Percentiles rank a stretch among this genome's conserved stretches.
Conservation (phyloP, 2,888 invertebrate genomes). For the Drosophila rellima region DNA sequence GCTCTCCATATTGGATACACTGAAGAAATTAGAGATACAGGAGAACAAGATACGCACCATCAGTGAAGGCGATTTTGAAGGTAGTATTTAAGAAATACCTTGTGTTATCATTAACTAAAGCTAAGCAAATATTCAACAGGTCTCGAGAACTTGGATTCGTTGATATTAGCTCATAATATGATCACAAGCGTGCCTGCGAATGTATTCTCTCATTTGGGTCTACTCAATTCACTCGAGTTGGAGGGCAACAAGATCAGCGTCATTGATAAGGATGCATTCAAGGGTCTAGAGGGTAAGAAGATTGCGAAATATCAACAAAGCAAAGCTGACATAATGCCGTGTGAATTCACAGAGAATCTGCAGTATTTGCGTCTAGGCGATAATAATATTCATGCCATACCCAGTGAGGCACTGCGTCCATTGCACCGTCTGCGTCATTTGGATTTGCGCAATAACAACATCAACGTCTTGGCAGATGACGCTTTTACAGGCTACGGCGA, state of each 20-base stretch:
- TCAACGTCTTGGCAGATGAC: conserved; percentile 92
- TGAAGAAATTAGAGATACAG: conserved; percentile 95
- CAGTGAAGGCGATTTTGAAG: conserved; percentile 94
- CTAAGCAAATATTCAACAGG: conserved; percentile 87
- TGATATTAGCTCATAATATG: conserved; percentile 94
- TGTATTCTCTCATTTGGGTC: conserved; percentile 92
- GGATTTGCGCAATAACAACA: conserved; percentile 95
- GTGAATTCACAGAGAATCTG: conserved; percentile 90
- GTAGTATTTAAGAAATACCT: conserved; percentile 85
- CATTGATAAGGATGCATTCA: conserved; percentile 94
- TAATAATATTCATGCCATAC: conserved; percentile 94
- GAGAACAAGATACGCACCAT: conserved; percentile 93
- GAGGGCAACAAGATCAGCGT: conserved; percentile 94
- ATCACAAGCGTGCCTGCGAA: conserved; percentile 91
- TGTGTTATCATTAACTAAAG: neutral
- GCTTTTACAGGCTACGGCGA: conserved; percentile 95
- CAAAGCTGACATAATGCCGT: neutral
- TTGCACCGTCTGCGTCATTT: conserved; percentile 95
- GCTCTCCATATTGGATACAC: conserved; percentile 91
- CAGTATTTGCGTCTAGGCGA: conserved; percentile 96
- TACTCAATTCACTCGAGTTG: conserved; percentile 94
- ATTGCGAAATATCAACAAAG: neutral
- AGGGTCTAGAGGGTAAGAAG: conserved; percentile 93
- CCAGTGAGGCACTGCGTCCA: conserved; percentile 93
- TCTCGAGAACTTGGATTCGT: conserved; percentile 91